Evolutionary conservation across 2,797 vertebrate genomes (phyloP).

Genomic region (Darevskia mixta): DNA sequence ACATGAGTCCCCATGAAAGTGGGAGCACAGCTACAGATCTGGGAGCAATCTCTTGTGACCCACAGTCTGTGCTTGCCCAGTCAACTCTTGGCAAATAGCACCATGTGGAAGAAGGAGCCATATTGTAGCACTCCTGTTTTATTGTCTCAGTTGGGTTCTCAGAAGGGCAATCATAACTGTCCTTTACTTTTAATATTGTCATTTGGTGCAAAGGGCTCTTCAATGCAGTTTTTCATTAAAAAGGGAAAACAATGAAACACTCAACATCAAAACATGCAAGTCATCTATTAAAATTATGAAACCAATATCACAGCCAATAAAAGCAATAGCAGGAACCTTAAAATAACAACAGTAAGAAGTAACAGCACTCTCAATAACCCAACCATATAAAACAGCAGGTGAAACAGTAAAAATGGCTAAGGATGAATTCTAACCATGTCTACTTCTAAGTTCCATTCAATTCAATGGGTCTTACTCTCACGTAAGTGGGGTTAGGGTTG

Average conservation of each 20-base stretch:
- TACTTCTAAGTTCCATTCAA: too few relatives aligned
- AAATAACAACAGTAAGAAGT: not conserved
- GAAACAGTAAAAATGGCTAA: not conserved
- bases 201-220: not conserved
- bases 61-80: not conserved
- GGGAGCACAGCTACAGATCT: too few relatives aligned
- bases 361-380: not conserved
- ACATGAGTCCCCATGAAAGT: too few relatives aligned
- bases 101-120: not conserved
- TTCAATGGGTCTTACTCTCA: too few relatives aligned
- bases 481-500: too few relatives aligned
- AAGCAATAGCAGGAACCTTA: not conserved
- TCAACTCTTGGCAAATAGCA: not conserved
- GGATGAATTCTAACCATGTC: too few relatives aligned
- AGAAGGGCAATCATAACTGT: too few relatives aligned
- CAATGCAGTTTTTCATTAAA: not conserved
- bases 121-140: not conserved
- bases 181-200: not conserved
- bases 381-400: not conserved
- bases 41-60: not conserved
- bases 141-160: not conserved
- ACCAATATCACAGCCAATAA: not conserved
- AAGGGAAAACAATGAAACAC: not conserved
- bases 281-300: too few relatives aligned
- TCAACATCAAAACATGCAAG: too few relatives aligned